These are phyloP conservation scores for Bolinopsis microptera DNA, from an alignment of 37 sponge, comb jelly and placozoan genomes.

Conservation along the genomic window DNA sequence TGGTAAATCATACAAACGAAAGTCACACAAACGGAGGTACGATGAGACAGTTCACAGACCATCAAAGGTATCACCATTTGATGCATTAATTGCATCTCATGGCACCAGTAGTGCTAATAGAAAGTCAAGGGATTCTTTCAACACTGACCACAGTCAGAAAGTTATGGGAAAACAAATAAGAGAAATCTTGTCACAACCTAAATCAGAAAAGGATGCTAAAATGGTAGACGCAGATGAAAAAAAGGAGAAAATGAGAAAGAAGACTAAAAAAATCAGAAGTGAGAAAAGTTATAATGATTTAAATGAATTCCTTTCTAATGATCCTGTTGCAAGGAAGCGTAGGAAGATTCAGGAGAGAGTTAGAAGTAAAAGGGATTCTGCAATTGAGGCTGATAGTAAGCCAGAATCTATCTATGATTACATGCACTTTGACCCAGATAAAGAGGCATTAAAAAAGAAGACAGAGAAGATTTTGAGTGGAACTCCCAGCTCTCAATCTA, in stretches of 20 bases:
- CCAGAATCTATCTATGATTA: conserved; percentile 17
- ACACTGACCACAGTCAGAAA: neutral
- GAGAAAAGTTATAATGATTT: conserved; percentile 23
- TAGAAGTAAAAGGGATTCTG: conserved; percentile 50
- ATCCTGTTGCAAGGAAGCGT: conserved; percentile 46
- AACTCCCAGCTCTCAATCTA: neutral
- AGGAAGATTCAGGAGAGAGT: conserved; percentile 64
- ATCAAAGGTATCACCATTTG: conserved; percentile 21
- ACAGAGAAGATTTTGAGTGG: conserved; percentile 11
- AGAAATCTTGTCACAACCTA: neutral
- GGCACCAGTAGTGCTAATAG: conserved; percentile 51
- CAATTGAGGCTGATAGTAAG: neutral
- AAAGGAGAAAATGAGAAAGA: neutral
- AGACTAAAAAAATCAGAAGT: neutral
- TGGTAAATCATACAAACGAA: conserved; percentile 29
- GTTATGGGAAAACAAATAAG: neutral
- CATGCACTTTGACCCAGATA: conserved; percentile 62
- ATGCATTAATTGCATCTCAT: conserved; percentile 64
- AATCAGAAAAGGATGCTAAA: conserved; percentile 10
- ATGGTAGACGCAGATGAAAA: conserved; percentile 13
- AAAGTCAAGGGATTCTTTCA: conserved; percentile 6
- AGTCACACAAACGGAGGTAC: conserved; percentile 35
- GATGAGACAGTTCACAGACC: neutral
- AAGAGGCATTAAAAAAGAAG: conserved; percentile 54
- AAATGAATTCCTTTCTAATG: conserved; percentile 2